Conservation (phyloP, 1,140 invertebrate species). For the Drosophila erecta region DNA sequence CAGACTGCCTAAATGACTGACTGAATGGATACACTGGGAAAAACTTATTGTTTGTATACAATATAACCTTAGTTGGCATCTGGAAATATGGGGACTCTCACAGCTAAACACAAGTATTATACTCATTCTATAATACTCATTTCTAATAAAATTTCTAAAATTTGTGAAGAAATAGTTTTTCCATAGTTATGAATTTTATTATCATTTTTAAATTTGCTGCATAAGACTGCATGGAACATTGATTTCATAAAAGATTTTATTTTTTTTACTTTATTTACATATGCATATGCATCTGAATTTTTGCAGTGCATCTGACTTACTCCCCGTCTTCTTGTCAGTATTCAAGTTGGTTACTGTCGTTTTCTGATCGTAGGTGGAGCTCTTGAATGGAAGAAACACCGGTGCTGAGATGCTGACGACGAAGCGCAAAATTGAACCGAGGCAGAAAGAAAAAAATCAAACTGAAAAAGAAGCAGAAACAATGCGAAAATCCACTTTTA, state of each 20-base stretch:
- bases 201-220: too few relatives aligned
- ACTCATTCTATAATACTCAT: too few relatives aligned
- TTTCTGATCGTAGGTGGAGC: slow-evolving; percentile 50
- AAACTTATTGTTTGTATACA: not conserved
- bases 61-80: too few relatives aligned
- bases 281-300: not conserved
- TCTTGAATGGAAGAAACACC: slow-evolving; percentile 46
- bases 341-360: slow-evolving; percentile 43
- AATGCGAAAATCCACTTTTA: slow-evolving; percentile 84
- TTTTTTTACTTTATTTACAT: not conserved
- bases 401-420: slow-evolving; percentile 41
- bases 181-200: too few relatives aligned
- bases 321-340: slow-evolving; percentile 35
- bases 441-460: slow-evolving; percentile 21
- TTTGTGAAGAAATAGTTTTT: too few relatives aligned
- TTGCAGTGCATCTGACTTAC: slow-evolving; percentile 18
- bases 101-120: too few relatives aligned
- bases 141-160: too few relatives aligned
- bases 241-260: accelerated
- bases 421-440: slow-evolving; percentile 40
- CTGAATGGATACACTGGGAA: slow-evolving; percentile 37
- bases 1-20: slow-evolving; percentile 2
- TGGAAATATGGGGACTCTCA: too few relatives aligned
- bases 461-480: slow-evolving; percentile 43
- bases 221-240: too few relatives aligned